Conservation (phyloP, 2,888 invertebrate species). For the Cantharis rustica region DNA sequence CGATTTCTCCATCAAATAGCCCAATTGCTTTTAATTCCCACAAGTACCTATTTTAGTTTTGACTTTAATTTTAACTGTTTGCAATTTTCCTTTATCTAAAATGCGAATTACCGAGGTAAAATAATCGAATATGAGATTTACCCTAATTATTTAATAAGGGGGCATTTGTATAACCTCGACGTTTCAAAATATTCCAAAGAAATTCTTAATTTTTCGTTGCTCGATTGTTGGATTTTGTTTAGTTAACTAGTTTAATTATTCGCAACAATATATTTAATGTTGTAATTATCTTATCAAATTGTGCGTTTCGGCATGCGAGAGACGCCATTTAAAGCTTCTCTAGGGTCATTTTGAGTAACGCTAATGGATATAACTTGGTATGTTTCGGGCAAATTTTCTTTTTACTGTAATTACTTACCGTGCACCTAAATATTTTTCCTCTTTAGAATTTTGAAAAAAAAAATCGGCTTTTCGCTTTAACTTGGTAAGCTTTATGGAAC, state of each 20-base stretch:
- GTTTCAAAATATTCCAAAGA: background rate
- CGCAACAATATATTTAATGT: background rate
- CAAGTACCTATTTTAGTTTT: conserved; percentile 14
- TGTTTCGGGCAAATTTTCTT: background rate
- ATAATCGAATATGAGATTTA: background rate
- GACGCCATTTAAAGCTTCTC: background rate
- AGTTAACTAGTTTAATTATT: background rate
- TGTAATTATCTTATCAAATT: background rate
- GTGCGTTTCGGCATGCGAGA: background rate
- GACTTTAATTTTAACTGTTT: conserved; percentile 7
- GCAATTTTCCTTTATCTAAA: conserved; percentile 2
- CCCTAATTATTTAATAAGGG: background rate
- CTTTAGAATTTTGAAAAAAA: background rate
- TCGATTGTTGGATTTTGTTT: background rate
- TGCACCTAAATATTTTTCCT: background rate
- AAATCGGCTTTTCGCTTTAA: background rate
- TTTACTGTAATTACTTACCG: background rate
- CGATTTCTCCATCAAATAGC: conserved; percentile 15
- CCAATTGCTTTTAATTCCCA: conserved; percentile 15
- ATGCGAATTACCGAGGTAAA: background rate
- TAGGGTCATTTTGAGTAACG: background rate
- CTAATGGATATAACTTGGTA: background rate
- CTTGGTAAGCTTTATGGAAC: background rate
- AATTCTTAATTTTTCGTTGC: background rate
- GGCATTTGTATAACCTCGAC: background rate